Evolutionary conservation across 2,888 invertebrate genomes (phyloP).

Genomic region (Drosophila macrospina): DNA sequence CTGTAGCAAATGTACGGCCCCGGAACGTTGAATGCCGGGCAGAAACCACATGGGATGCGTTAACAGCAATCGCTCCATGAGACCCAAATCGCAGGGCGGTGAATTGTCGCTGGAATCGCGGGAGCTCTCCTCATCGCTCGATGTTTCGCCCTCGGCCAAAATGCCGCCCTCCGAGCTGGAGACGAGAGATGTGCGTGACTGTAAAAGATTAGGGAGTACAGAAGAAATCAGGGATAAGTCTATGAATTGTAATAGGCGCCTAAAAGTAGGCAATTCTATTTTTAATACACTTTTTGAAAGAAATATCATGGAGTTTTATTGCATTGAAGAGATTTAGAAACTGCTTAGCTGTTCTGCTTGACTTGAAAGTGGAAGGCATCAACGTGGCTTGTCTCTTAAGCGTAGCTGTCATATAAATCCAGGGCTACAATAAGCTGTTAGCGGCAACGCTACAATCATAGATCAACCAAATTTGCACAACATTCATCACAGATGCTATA

Average conservation of each 20-base stretch:
- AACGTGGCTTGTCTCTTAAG: neutral
- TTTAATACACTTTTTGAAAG: neutral
- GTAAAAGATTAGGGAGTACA: conserved; percentile 32
- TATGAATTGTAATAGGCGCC: neutral
- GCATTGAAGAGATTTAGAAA: neutral
- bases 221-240: neutral
- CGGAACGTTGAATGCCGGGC: conserved; percentile 96
- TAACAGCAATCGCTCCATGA: conserved; percentile 94
- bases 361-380: neutral
- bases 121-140: conserved; percentile 87
- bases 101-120: conserved; percentile 86
- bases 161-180: conserved; percentile 87
- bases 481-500: neutral
- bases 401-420: conserved; percentile 7
- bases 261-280: neutral
- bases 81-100: conserved; percentile 93
- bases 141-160: conserved; percentile 87
- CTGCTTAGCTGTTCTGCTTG: neutral
- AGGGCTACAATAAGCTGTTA: neutral
- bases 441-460: no score
- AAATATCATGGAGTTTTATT: neutral
- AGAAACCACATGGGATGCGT: conserved; percentile 98
- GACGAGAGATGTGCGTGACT: conserved; percentile 85
- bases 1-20: conserved; percentile 96
- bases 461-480: neutral